Percentiles rank a stretch among this genome's conserved stretches.
Evolutionary conservation across 1,140 invertebrate genomes (phyloP).

Genomic region (Mya arenaria): DNA sequence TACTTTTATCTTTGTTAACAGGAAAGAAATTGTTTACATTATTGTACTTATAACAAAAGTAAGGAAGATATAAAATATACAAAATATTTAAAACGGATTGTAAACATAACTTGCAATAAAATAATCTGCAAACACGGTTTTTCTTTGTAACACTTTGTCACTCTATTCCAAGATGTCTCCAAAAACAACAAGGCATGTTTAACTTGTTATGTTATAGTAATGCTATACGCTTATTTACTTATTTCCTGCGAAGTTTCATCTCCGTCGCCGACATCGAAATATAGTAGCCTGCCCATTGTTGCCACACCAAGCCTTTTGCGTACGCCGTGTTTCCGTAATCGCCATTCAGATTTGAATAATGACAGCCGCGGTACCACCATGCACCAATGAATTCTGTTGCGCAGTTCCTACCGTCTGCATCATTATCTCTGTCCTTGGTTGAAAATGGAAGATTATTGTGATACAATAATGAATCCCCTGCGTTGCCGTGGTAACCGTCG

Average conservation of each 20-base stretch:
- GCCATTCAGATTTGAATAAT: constrained; percentile 48
- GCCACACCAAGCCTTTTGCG: constrained; percentile 15
- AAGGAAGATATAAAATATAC: too few relatives aligned
- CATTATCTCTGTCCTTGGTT: constrained; percentile 45
- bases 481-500: constrained; percentile 4
- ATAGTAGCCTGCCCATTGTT: neutral
- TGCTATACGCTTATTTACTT: too few relatives aligned
- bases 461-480: neutral
- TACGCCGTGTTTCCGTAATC: constrained; percentile 6
- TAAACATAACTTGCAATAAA: too few relatives aligned
- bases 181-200: too few relatives aligned
- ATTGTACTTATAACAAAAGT: too few relatives aligned
- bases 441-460: neutral
- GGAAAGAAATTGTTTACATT: too few relatives aligned
- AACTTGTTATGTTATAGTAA: too few relatives aligned
- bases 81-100: too few relatives aligned
- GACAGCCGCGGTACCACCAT: constrained; percentile 50
- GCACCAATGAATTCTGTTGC: constrained; percentile 23
- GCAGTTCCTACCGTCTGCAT: neutral
- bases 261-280: constrained; percentile 5
- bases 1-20: too few relatives aligned
- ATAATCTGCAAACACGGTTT: too few relatives aligned
- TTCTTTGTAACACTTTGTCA: too few relatives aligned
- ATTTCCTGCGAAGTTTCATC: constrained; percentile 32
- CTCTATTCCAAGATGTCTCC: too few relatives aligned